These are phyloP conservation scores for Cichlasoma orientale DNA, from an alignment of 2,797 vertebrate species.

Conservation along the genomic window DNA sequence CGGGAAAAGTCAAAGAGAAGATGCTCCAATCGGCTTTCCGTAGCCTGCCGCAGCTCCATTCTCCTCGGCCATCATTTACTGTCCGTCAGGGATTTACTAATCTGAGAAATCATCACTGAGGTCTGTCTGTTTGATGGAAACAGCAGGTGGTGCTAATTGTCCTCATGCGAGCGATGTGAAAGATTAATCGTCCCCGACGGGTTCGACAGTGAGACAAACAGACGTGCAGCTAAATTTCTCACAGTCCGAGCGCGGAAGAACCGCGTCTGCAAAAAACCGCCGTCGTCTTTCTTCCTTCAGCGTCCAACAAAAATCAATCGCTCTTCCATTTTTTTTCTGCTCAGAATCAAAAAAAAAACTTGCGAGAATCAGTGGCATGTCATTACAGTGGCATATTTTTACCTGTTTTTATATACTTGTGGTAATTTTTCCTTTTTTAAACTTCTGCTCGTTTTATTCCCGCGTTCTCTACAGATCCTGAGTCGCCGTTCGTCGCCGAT, in stretches of 20 bases:
- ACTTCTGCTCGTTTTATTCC: neutral
- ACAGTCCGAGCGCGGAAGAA: neutral
- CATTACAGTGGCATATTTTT: slow-evolving; percentile 59
- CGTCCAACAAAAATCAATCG: neutral
- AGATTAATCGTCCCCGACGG: neutral
- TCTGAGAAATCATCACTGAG: neutral
- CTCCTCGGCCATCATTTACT: neutral
- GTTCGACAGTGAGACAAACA: neutral
- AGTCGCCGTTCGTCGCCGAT: neutral
- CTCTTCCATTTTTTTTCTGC: neutral
- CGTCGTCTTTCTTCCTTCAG: neutral
- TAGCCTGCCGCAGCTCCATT: neutral
- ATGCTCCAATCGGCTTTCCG: neutral
- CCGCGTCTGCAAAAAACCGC: neutral
- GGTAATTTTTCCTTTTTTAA: neutral
- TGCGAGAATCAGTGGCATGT: slow-evolving; percentile 48
- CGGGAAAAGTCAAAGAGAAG: neutral
- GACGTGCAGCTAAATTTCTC: slow-evolving; percentile 24
- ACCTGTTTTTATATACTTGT: slow-evolving; percentile 31
- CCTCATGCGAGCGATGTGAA: neutral
- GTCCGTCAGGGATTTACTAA: neutral
- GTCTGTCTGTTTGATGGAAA: slow-evolving; percentile 1
- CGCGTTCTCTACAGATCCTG: neutral
- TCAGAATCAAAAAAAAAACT: neutral
- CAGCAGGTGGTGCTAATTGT: slow-evolving; percentile 23